Percentiles rank a stretch among this genome's conserved stretches.
Evolutionary conservation across 2,797 vertebrate species (phyloP).

Genomic region (Peromyscus attwateri): DNA sequence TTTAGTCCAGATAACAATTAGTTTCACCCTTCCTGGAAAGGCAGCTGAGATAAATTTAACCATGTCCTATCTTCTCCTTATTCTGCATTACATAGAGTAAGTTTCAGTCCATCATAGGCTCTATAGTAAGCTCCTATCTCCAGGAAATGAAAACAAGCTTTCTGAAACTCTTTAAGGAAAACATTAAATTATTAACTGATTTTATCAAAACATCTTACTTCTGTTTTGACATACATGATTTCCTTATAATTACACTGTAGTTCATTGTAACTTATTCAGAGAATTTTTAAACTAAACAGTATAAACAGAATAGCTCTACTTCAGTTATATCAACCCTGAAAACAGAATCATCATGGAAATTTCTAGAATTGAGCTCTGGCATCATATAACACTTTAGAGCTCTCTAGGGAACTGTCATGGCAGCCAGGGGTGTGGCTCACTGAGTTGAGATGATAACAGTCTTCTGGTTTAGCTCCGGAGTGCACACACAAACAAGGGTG

Average conservation of each 20-base stretch:
- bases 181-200: not conserved
- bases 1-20: not conserved
- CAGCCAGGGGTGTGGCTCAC: not conserved
- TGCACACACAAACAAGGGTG: not conserved
- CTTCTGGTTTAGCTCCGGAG: not conserved
- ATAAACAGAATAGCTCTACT: not conserved
- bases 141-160: not conserved
- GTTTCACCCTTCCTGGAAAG: not conserved
- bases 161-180: not conserved
- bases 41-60: not conserved
- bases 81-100: not conserved
- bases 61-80: not conserved
- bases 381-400: not conserved
- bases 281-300: not conserved
- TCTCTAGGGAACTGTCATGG: not conserved
- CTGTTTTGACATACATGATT: not conserved
- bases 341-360: not conserved
- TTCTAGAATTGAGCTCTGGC: not conserved
- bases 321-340: not conserved
- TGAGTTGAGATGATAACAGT: not conserved
- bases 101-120: not conserved
- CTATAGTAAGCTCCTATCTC: not conserved
- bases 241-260: not conserved
- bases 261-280: not conserved
- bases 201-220: constrained; percentile 17